A percentile compares a stretch with the other conserved stretches of the same genome.
Evolutionary conservation across 1,140 invertebrate species (phyloP).

Genomic region (honey bee (Apis mellifera)): DNA sequence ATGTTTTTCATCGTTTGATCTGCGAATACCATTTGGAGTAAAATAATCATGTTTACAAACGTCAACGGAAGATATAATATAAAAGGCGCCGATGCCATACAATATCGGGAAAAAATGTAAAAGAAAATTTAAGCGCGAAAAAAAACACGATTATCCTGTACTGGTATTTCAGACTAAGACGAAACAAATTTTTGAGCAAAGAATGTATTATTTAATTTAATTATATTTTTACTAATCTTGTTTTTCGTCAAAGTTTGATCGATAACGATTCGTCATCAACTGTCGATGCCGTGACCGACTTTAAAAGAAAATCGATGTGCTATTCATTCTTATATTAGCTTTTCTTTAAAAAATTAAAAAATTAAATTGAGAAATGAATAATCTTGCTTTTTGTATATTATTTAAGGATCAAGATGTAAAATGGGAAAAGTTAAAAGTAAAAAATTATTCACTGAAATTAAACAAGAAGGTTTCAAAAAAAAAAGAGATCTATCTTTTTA

Average conservation of each 20-base stretch:
- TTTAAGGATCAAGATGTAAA: too few species aligned
- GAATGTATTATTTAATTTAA: too few species aligned
- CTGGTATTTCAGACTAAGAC: background rate
- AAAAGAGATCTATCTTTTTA: too few species aligned
- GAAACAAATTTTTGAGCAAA: background rate
- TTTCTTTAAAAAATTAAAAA: background rate
- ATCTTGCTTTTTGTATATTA: background rate
- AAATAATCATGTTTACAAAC: constrained; percentile 43
- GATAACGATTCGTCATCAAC: background rate
- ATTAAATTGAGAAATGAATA: background rate
- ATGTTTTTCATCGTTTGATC: background rate
- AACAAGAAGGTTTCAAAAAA: too few species aligned
- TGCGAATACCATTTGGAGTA: background rate
- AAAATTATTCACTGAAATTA: too few species aligned
- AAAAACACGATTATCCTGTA: constrained; percentile 22
- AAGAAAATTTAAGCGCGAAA: background rate
- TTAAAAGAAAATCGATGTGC: too few species aligned
- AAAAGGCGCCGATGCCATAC: constrained; percentile 33
- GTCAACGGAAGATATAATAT: constrained; percentile 47
- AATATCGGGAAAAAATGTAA: constrained; percentile 15
- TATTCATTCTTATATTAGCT: background rate
- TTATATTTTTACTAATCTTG: constrained; percentile 9
- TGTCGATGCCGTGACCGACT: background rate
- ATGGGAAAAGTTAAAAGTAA: too few species aligned
- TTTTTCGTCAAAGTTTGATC: background rate